Conservation (phyloP, 1,140 invertebrate genomes). For the Leptinotarsa texana region DNA sequence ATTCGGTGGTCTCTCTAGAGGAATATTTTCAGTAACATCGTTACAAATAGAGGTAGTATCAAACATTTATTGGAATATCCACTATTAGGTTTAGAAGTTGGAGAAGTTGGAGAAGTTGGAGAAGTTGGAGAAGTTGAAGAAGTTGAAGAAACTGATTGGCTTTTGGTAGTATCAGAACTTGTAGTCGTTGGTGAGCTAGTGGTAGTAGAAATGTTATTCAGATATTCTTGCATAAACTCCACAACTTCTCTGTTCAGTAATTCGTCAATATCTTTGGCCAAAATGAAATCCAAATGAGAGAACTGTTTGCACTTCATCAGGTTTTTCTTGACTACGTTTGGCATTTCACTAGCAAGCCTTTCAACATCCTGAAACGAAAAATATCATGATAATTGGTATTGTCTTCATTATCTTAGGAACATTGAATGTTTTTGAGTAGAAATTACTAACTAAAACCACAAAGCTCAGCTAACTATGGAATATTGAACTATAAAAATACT, state of each 20-base stretch:
- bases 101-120: background rate
- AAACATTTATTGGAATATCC: background rate
- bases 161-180: too few species aligned
- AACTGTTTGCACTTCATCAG: conserved; percentile 32
- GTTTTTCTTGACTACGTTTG: conserved; percentile 25
- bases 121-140: too few species aligned
- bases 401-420: background rate
- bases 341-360: conserved; percentile 26
- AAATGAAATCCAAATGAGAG: conserved; percentile 40
- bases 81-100: background rate
- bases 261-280: conserved; percentile 31
- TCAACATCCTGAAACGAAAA: conserved; percentile 39
- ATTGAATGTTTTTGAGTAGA: too few species aligned
- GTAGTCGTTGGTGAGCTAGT: background rate
- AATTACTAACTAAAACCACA: too few species aligned
- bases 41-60: background rate
- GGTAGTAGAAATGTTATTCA: background rate
- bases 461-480: too few species aligned
- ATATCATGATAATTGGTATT: background rate
- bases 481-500: too few species aligned
- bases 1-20: too few species aligned
- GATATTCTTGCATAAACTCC: background rate
- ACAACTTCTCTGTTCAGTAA: conserved; percentile 10
- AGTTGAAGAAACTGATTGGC: too few species aligned
- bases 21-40: background rate